phyloP scores from a whole-genome alignment of 2,888 invertebrate genomes.

The Cinara cedri region DNA sequence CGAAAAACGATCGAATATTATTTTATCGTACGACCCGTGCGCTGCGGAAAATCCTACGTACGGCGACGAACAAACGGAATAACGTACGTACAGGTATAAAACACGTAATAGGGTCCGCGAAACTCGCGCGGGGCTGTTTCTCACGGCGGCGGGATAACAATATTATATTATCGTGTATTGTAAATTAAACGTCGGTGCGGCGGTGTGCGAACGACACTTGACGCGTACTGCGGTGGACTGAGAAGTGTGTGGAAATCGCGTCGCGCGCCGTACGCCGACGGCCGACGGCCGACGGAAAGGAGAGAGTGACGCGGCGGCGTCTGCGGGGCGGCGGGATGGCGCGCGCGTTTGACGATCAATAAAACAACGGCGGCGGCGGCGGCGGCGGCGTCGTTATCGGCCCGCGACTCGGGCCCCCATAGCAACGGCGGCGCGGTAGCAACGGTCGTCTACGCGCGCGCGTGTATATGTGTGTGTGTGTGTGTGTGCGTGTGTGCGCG shows the following conservation, averaged over 20 bases:
- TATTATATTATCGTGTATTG: too few species aligned
- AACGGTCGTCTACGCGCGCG: not conserved
- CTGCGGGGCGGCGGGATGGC: conserved; percentile 17
- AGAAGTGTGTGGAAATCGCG: conserved; percentile 1
- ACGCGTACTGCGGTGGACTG: conserved; percentile 16
- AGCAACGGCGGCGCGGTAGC: too few species aligned
- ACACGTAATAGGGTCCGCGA: not conserved
- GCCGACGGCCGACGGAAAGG: not conserved
- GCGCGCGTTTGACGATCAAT: conserved; percentile 48
- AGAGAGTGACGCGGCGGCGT: too few species aligned
- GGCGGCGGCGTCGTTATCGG: conserved; percentile 21
- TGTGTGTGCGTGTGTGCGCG: too few species aligned
- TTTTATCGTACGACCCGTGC: not conserved
- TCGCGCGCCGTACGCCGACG: not conserved
- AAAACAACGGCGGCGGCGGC: conserved; percentile 25
- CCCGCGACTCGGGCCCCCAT: not conserved
- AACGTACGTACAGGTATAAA: too few species aligned
- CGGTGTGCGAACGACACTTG: not conserved
- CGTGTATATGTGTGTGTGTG: too few species aligned
- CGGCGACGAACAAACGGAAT: too few species aligned
- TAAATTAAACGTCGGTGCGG: not conserved
- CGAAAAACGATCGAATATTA: not conserved
- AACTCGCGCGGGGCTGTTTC: not conserved
- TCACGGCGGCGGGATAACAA: too few species aligned
- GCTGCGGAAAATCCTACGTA: too few species aligned